These are phyloP conservation scores for Acrossocheilus wenchowensis DNA, from an alignment of 2,797 vertebrate species.

Conservation along the genomic window DNA sequence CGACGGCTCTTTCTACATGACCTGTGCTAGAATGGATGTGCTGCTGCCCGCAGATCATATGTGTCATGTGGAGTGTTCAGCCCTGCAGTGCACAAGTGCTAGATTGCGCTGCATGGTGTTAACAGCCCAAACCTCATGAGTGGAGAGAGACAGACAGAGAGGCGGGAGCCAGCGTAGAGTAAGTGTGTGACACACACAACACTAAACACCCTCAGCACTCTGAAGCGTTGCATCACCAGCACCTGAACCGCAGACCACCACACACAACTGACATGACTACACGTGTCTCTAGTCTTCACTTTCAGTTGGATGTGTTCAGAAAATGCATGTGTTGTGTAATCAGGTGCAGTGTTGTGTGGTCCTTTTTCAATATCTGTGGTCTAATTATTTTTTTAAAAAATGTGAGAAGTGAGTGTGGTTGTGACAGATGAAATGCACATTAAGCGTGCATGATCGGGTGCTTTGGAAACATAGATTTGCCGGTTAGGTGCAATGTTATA, in stretches of 20 bases:
- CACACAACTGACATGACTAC: not conserved
- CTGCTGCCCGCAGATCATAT: not conserved
- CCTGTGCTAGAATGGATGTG: not conserved
- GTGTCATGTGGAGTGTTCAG: not conserved
- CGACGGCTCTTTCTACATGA: not conserved
- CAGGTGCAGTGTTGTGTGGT: not conserved
- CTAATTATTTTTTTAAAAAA: not conserved
- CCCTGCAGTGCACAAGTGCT: not conserved
- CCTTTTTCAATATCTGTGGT: not conserved
- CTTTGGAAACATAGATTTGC: not conserved
- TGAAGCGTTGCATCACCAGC: constrained; percentile 18
- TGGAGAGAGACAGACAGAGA: not conserved
- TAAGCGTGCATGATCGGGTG: not conserved
- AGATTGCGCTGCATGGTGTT: not conserved
- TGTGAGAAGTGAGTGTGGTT: not conserved
- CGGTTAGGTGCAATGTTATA: too few species aligned
- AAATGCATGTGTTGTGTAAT: not conserved
- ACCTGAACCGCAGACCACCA: constrained; percentile 21
- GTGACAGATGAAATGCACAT: not conserved
- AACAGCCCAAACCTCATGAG: not conserved
- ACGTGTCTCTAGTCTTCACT: not conserved
- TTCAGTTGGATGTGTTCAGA: not conserved
- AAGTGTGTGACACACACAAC: too few species aligned
- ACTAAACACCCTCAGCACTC: not conserved
- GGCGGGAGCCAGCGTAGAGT: not conserved